phyloP scores from a whole-genome alignment of 2,113 vertebrate genomes.

The Mastomys natalensis region DNA sequence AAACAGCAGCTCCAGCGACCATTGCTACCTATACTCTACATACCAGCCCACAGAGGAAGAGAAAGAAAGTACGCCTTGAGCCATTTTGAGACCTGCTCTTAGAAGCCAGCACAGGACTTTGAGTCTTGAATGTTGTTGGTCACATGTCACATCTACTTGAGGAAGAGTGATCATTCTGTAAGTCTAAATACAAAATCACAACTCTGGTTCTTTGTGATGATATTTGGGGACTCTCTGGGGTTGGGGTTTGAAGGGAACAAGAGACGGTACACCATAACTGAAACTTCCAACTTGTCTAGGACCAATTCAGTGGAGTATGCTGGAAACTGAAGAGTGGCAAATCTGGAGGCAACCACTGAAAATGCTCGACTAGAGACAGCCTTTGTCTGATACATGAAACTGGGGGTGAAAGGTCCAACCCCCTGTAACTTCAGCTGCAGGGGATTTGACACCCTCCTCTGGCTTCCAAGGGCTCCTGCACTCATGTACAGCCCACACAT shows the following conservation, averaged over 20 bases:
- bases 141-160: not conserved
- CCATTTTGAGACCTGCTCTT: not conserved
- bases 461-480: too few species aligned
- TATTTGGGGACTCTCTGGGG: not conserved
- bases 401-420: not conserved
- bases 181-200: not conserved
- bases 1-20: not conserved
- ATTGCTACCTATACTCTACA: not conserved
- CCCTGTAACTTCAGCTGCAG: too few species aligned
- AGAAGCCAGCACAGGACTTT: not conserved
- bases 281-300: not conserved
- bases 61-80: not conserved
- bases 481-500: too few species aligned
- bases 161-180: not conserved
- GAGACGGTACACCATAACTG: rapidly evolving
- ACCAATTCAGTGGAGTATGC: not conserved
- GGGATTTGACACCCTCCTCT: too few species aligned
- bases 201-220: not conserved
- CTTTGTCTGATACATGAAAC: not conserved
- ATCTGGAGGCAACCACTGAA: not conserved
- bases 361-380: not conserved
- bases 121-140: not conserved
- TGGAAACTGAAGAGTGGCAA: not conserved
- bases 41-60: not conserved
- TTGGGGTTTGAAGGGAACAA: not conserved